Base-by-base conservation (phyloP, 1,140 invertebrate genomes). In the Dufourea novaeangliae region DNA sequence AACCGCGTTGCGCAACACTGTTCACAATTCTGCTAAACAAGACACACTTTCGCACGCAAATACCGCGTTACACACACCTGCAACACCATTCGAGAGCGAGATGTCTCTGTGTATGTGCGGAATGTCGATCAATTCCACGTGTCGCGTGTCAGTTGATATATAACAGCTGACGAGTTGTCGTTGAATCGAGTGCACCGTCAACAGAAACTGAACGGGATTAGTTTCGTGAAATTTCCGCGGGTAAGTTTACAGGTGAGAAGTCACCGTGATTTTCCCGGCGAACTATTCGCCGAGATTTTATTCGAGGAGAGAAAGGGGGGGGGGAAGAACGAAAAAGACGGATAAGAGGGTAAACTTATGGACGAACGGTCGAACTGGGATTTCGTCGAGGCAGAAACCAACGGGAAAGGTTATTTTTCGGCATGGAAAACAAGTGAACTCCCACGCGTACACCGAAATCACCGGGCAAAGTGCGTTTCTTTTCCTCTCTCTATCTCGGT, bases 11-110 rank as follows among this genome's bases (percentile, higher is more conserved):
- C 41, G 41, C 54, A 76, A 76, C 73, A 1, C 5, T 14, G 29
- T 68, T 68, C 27, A 20, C 29, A n/a, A 76, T 69, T 69, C 66
- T 22, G 41, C 66, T 59, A 76, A 76, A 76, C 73, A 50, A 76
- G 73, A 69, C 69, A 76, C 69, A 76, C 54, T 50, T 76, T 69
- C 54, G 66, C 66, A 69, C 39, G 73, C 66, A 46, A 76, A 76
- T 34, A 20, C 20, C 54, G 54, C 4, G 41, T 46, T 32, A 37
- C 64, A 37, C 41, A 59, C 32, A 59, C 29, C 41, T 39, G 73
- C 10, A 69, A 56, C 56, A 14, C 12, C 56, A 54, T 74, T 56
- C 20, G 17, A 56, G 25, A 1, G 44, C n/a, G 2, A n/a, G n/a
- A n/a, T 4, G 46, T 1, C 10, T 2, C 52, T n/a, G 27, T 57